Evolutionary conservation across 2,113 vertebrate genomes (phyloP), one percentile per base, ranked within the genome.

Genomic region (Myocastor coypus): DNA sequence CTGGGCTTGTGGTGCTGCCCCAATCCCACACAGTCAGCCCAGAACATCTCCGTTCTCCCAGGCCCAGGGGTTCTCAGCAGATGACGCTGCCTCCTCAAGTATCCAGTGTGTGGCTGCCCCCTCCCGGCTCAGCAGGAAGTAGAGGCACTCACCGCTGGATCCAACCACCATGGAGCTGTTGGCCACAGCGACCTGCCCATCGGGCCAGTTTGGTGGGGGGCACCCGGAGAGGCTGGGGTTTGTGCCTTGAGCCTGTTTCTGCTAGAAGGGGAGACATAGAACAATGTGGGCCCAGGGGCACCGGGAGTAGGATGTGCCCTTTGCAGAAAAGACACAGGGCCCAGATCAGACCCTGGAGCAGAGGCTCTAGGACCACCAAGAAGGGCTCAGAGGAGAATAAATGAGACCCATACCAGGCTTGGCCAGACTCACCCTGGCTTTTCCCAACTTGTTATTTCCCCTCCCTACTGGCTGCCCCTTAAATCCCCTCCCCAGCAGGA

Each of bases 61-160:
- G 24, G 22, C 26, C 95, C 50, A 12, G 24, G 26, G 4, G 19
- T 68, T 73, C 83, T 83, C 52, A 7, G 0, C 12, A 4, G 20
- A 42, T 24, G 7, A 61, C 52, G 14, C 52, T 55, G 52, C 52
- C 52, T 55, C 61, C 52, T 34, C 80, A 19, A 30, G 57, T 2
- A 68, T 8, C 57, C 80, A 0, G 0, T 1, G 17, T 1, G 16
- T n/a, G 50, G 42, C 50, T 0, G 0, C 1, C 5, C 83, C 81
- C 34, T 11, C 37, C 7, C 2, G 37, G 32, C 63, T 12, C 32
- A 6, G 4, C 12, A 40, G 32, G 52, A 34, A 55, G 46, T 0
- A 3, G 19, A n/a, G 52, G 46, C 50, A 95, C 98, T 98, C 97
- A 98, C 98, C 97, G 98, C 92, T 98, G 98, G 90, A 96, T 97